phyloP scores from a whole-genome alignment of 2,888 invertebrate species.

The Platynereis dumerilii region DNA sequence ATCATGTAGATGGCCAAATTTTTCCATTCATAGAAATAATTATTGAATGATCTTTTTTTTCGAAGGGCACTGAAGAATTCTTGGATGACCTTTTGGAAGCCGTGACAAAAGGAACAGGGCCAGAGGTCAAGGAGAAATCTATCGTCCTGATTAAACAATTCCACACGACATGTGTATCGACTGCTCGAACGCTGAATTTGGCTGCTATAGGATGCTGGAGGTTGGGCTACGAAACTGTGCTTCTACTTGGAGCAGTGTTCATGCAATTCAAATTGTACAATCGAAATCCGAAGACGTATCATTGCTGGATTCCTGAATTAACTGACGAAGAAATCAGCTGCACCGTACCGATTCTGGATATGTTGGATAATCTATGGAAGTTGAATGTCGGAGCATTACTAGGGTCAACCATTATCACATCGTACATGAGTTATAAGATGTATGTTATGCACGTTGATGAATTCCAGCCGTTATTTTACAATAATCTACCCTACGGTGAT shows the following conservation, averaged over 20 bases:
- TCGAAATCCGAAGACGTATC: slow-evolving; percentile 12
- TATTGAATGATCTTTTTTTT: too few relatives aligned
- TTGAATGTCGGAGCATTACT: slow-evolving; percentile 14
- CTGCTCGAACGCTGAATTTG: slow-evolving; percentile 9
- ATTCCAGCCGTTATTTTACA: slow-evolving; percentile 25
- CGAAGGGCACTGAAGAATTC: slow-evolving; percentile 24
- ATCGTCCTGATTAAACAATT: slow-evolving; percentile 24
- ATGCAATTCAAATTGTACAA: slow-evolving; percentile 28
- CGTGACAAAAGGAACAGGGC: slow-evolving; percentile 9
- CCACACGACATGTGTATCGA: slow-evolving; percentile 22
- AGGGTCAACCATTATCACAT: slow-evolving; percentile 1
- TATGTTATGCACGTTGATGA: slow-evolving; percentile 1
- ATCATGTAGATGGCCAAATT: too few relatives aligned
- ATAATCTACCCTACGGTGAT: slow-evolving; percentile 28
- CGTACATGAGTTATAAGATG: neutral
- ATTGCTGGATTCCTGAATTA: slow-evolving; percentile 16
- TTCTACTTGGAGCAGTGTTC: slow-evolving; percentile 7
- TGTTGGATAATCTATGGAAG: slow-evolving; percentile 28
- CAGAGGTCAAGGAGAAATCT: neutral
- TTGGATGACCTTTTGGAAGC: slow-evolving; percentile 20
- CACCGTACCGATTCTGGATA: slow-evolving; percentile 29
- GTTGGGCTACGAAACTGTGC: slow-evolving; percentile 1
- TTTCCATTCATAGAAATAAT: too few relatives aligned
- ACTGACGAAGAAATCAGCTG: slow-evolving; percentile 16
- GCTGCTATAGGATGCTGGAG: slow-evolving; percentile 2